A percentile compares a stretch with the other conserved stretches of the same genome.
Conservation (phyloP, 1,140 invertebrate genomes). For the Conus ventricosus region DNA sequence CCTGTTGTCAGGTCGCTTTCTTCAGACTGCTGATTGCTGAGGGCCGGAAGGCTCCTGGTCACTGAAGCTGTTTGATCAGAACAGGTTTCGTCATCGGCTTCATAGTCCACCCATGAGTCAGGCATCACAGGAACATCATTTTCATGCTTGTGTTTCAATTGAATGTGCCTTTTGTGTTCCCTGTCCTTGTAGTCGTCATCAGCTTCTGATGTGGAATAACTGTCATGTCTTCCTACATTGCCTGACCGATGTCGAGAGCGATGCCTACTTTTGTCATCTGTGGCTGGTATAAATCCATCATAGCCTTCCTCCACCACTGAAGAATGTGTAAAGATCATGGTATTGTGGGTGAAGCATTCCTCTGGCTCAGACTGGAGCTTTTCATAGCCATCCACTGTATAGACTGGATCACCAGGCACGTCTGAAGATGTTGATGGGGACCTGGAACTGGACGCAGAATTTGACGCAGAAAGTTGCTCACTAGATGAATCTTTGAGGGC, state of each 20-base stretch:
- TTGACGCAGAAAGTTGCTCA: not conserved
- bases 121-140: not conserved
- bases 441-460: not conserved
- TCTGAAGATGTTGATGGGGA: slow-evolving; percentile 13
- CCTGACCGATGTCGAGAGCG: not conserved
- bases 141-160: not conserved
- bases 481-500: slow-evolving; percentile 4
- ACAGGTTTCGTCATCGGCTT: slow-evolving; percentile 26
- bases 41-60: not conserved
- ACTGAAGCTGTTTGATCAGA: slow-evolving; percentile 8
- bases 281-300: slow-evolving; percentile 15
- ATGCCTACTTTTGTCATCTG: not conserved
- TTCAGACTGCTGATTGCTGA: not conserved
- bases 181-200: not conserved
- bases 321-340: not conserved
- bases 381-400: not conserved
- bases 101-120: slow-evolving; percentile 9
- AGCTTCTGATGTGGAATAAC: slow-evolving; percentile 15
- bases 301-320: slow-evolving; percentile 25
- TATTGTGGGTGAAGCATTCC: not conserved
- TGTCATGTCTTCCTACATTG: not conserved
- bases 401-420: not conserved
- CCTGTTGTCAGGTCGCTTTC: slow-evolving; percentile 8
- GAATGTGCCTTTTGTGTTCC: not conserved
- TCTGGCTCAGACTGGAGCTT: not conserved